Percentiles rank a stretch among this genome's conserved stretches.
Conservation (phyloP, 2,888 invertebrate genomes). For the Ectemnius lituratus region DNA sequence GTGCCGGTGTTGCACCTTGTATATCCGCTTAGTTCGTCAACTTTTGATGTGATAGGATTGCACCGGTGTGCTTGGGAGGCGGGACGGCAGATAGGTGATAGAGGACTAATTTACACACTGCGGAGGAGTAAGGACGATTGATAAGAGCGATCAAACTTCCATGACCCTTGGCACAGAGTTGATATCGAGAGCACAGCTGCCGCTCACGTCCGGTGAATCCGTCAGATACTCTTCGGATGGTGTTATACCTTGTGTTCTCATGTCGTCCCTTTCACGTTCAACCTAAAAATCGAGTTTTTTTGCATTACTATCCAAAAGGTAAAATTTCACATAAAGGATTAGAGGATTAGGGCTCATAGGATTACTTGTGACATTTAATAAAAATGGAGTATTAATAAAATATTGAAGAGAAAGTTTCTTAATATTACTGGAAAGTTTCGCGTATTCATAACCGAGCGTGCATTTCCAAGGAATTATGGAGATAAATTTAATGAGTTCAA, state of each 20-base stretch:
- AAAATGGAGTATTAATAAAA: too few relatives aligned
- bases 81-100: conserved; percentile 33
- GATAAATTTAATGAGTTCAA: conserved; percentile 25
- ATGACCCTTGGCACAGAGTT: conserved; percentile 71
- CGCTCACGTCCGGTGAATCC: conserved; percentile 80
- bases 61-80: conserved; percentile 10
- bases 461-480: too few relatives aligned
- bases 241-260: conserved; percentile 82
- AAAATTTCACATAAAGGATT: neutral
- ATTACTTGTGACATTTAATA: too few relatives aligned
- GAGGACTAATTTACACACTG: conserved; percentile 39
- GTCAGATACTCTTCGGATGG: conserved; percentile 81
- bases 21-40: conserved; percentile 9
- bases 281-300: conserved; percentile 63
- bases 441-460: too few relatives aligned
- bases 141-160: conserved; percentile 65
- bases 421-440: too few relatives aligned
- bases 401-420: too few relatives aligned
- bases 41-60: conserved; percentile 12
- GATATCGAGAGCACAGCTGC: conserved; percentile 81
- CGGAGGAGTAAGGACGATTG: conserved; percentile 27
- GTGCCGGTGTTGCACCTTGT: neutral
- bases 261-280: conserved; percentile 82
- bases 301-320: neutral
- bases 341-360: too few relatives aligned